Conservation (phyloP, 2,797 vertebrate genomes). For the Pteronotus mesoamericanus region DNA sequence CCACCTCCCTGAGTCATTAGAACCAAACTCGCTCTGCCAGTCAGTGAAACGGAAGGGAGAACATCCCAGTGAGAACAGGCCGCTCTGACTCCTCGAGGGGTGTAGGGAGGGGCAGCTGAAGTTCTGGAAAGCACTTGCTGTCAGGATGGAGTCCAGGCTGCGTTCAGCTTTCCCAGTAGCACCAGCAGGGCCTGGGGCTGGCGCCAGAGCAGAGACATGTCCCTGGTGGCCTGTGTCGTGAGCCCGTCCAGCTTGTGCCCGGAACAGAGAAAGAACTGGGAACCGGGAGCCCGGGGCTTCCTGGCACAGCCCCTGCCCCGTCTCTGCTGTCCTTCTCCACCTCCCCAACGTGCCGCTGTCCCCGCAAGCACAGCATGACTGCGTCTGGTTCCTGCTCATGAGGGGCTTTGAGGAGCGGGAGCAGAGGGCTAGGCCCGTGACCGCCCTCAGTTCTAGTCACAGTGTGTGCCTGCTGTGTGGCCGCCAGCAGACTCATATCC, state of each 20-base stretch:
- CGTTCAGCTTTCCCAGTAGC: not conserved
- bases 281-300: fast-evolving
- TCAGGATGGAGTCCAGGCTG: no score
- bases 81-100: not conserved
- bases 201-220: fast-evolving
- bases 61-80: fast-evolving
- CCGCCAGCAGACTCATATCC: not conserved
- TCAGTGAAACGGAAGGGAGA: not conserved
- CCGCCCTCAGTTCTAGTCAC: not conserved
- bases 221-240: not conserved
- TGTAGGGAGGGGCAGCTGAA: not conserved
- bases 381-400: not conserved
- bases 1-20: not conserved
- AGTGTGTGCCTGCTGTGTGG: not conserved
- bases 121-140: not conserved
- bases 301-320: not conserved
- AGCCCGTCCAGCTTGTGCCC: not conserved
- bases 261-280: not conserved
- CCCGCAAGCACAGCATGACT: not conserved
- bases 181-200: not conserved
- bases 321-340: not conserved
- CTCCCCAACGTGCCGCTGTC: not conserved
- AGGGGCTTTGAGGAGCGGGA: not conserved
- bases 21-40: not conserved
- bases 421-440: fast-evolving